A percentile compares a stretch with the other conserved stretches of the same genome.
Conservation (phyloP, 2,797 vertebrate species). For the Sebastes vulpes region DNA sequence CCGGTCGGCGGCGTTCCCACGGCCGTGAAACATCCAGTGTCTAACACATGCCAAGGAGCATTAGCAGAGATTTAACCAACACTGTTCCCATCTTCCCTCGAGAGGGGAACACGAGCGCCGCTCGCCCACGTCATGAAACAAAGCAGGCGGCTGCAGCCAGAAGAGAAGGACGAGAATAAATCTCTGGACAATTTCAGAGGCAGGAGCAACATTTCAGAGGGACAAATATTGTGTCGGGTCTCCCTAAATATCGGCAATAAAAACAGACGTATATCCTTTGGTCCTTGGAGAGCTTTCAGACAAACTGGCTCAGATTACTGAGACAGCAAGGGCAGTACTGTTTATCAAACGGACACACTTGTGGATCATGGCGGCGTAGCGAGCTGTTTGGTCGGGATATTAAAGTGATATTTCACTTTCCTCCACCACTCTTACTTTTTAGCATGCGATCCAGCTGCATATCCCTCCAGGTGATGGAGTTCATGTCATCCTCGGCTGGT, state of each 20-base stretch:
- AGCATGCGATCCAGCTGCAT: background rate
- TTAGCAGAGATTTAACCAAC: constrained; percentile 48
- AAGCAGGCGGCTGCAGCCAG: background rate
- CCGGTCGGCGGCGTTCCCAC: constrained; percentile 26
- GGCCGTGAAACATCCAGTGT: background rate
- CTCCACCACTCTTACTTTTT: background rate
- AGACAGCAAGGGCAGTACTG: constrained; percentile 37
- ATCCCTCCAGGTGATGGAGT: constrained; percentile 6
- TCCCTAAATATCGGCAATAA: constrained; percentile 73
- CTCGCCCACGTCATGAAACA: background rate
- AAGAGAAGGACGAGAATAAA: constrained; percentile 56
- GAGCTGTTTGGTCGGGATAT: constrained; percentile 34
- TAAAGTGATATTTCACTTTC: constrained; percentile 56
- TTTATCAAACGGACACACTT: constrained; percentile 65
- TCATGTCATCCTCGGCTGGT: background rate
- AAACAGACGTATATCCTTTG: constrained; percentile 43
- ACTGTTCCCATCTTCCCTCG: constrained; percentile 21
- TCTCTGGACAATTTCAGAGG: constrained; percentile 37
- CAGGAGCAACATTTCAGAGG: constrained; percentile 30
- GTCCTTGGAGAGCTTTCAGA: constrained; percentile 58
- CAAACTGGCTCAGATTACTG: constrained; percentile 61
- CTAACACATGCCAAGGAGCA: constrained; percentile 15
- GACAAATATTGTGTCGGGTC: constrained; percentile 54
- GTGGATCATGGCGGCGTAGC: constrained; percentile 18
- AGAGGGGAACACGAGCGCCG: background rate